Conservation (phyloP, 2,888 invertebrate genomes). For the Dexiosoma caninum region DNA sequence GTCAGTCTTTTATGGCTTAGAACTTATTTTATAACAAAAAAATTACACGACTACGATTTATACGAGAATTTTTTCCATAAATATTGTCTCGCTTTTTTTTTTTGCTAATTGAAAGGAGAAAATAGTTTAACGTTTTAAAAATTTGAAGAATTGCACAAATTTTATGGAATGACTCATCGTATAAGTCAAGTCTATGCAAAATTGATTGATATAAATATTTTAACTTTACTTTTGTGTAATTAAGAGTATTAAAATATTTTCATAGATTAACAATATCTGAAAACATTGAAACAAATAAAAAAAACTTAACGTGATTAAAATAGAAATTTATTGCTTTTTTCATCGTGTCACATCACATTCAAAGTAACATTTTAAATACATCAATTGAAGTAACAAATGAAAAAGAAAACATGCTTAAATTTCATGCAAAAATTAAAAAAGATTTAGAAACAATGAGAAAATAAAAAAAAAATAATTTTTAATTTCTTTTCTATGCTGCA, state of each 20-base stretch:
- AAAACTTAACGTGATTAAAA: not conserved
- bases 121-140: too few species aligned
- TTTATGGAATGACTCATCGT: not conserved
- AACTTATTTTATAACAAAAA: constrained; percentile 7
- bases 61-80: not conserved
- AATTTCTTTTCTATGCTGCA: not conserved
- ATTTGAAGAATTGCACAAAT: too few species aligned
- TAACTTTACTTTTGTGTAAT: not conserved
- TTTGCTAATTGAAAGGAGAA: too few species aligned
- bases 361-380: constrained; percentile 15
- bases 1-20: constrained; percentile 11
- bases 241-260: not conserved
- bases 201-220: not conserved
- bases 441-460: not conserved
- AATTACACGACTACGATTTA: too few species aligned
- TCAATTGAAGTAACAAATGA: constrained; percentile 4
- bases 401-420: constrained; percentile 11
- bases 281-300: constrained; percentile 18
- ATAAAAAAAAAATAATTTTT: too few species aligned
- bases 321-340: constrained; percentile 1
- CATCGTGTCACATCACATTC: constrained; percentile 55
- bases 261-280: not conserved
- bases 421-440: constrained; percentile 16
- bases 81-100: too few species aligned
- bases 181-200: too few species aligned